phyloP scores from a whole-genome alignment of 2,797 vertebrate species.

The Dendrocincla fuliginosa region DNA sequence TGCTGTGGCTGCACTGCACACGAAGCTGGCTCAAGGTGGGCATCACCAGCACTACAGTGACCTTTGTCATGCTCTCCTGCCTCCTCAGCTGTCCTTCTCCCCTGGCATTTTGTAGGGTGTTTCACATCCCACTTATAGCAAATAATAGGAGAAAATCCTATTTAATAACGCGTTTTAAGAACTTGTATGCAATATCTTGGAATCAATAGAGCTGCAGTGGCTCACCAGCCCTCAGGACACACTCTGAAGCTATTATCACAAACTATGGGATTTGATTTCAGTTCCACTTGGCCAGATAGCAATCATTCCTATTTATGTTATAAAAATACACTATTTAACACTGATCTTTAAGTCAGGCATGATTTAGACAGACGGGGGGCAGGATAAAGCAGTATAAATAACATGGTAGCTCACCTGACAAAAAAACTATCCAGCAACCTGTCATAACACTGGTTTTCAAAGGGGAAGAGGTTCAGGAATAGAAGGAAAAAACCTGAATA shows the following conservation, averaged over 20 bases:
- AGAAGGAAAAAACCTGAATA: neutral
- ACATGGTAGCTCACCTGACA: neutral
- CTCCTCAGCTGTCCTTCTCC: neutral
- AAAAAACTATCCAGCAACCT: neutral
- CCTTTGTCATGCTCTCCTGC: neutral
- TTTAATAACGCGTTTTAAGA: neutral
- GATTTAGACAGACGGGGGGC: neutral
- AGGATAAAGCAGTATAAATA: neutral
- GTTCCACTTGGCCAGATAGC: neutral
- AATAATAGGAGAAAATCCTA: neutral
- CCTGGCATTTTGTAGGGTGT: neutral
- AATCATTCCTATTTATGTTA: neutral
- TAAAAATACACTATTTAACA: constrained; percentile 9
- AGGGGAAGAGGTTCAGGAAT: neutral
- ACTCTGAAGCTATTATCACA: constrained; percentile 13
- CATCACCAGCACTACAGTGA: neutral
- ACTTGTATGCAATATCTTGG: neutral
- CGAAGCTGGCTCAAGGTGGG: neutral
- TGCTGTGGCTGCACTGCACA: neutral
- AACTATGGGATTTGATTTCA: constrained; percentile 13
- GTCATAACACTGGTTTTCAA: neutral
- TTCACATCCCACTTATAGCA: neutral
- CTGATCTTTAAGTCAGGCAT: neutral
- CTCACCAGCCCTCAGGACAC: constrained; percentile 23
- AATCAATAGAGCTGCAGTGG: constrained; percentile 3